These are phyloP conservation scores for Pyrocephalus nanus DNA, from an alignment of 2,797 vertebrate genomes.

Conservation along the genomic window DNA sequence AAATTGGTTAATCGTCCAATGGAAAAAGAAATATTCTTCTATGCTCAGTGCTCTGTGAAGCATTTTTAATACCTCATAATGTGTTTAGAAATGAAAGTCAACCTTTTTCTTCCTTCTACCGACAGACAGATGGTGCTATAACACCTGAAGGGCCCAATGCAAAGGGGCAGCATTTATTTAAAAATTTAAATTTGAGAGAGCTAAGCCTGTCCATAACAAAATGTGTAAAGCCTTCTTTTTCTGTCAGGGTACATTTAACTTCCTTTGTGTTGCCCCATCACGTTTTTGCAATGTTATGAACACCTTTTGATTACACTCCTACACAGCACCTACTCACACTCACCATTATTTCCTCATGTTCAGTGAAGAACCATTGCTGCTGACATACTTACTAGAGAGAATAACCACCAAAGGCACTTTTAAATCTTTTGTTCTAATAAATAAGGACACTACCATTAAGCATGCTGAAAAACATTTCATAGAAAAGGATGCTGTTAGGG, in stretches of 20 bases:
- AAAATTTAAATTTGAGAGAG: neutral
- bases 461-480: neutral
- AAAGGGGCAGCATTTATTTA: neutral
- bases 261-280: neutral
- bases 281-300: neutral
- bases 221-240: neutral
- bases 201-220: neutral
- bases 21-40: neutral
- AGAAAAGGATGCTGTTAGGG: neutral
- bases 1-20: neutral
- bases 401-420: neutral
- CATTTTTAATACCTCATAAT: neutral
- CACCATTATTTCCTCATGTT: neutral
- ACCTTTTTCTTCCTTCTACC: neutral
- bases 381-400: neutral
- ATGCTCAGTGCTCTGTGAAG: neutral
- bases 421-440: neutral
- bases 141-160: neutral
- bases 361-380: neutral
- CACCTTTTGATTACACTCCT: neutral
- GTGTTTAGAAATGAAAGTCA: neutral
- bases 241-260: neutral
- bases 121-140: slow-evolving; percentile 28
- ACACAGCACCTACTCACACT: neutral
- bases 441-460: neutral